These are phyloP conservation scores for Ivindomyrus marchei DNA, from an alignment of 2,113 vertebrate species.

Conservation along the genomic window DNA sequence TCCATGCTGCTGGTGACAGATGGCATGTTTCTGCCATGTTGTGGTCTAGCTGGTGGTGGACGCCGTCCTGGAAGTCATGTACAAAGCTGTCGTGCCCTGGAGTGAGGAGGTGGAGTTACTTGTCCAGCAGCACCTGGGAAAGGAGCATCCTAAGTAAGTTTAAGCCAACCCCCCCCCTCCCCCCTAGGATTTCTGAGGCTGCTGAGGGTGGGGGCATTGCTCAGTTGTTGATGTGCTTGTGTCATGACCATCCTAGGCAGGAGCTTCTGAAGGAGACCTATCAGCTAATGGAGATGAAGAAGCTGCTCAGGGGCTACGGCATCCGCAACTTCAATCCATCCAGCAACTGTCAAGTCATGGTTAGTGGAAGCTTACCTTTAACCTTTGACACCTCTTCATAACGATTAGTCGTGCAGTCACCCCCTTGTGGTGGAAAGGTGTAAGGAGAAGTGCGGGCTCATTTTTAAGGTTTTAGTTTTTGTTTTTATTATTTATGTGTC, in stretches of 20 bases:
- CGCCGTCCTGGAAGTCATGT: conserved; percentile 88
- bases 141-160: conserved; percentile 85
- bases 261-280: conserved; percentile 85
- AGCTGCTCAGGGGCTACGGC: conserved; percentile 80
- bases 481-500: neutral
- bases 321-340: conserved; percentile 81
- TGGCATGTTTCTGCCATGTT: neutral
- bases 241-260: conserved; percentile 56
- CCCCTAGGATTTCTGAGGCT: neutral
- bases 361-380: conserved; percentile 31
- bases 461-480: neutral
- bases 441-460: neutral
- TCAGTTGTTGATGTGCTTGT: neutral
- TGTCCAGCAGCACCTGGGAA: conserved; percentile 80
- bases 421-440: neutral
- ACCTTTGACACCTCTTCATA: neutral
- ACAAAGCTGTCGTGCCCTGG: conserved; percentile 86
- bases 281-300: conserved; percentile 89
- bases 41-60: conserved; percentile 80
- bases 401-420: neutral
- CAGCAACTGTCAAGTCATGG: conserved; percentile 77
- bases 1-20: neutral
- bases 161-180: neutral
- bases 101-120: conserved; percentile 78
- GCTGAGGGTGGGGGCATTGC: neutral